Conservation (phyloP, 1,140 invertebrate genomes). For the Goniozus legneri region DNA sequence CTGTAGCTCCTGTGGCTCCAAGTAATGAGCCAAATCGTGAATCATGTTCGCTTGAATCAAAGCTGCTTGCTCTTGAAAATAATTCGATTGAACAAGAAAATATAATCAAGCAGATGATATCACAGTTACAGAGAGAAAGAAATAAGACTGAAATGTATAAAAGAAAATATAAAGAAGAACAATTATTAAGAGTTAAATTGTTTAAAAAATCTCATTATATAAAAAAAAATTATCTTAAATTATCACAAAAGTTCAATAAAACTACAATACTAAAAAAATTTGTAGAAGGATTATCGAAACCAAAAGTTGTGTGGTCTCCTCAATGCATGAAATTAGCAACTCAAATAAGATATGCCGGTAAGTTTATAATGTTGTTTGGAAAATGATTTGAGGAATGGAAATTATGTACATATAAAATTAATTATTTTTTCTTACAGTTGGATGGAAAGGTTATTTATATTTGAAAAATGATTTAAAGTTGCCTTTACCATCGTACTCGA, state of each 20-base stretch:
- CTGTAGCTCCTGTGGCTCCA: too few relatives aligned
- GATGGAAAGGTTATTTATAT: conserved; percentile 4
- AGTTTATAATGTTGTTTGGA: not conserved
- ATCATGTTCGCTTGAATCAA: too few relatives aligned
- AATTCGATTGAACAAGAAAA: too few relatives aligned
- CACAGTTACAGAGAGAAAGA: too few relatives aligned
- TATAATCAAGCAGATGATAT: too few relatives aligned
- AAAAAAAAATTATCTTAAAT: not conserved
- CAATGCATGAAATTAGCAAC: not conserved
- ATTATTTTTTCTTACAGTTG: not conserved
- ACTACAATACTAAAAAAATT: not conserved
- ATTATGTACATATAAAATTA: not conserved
- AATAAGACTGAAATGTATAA: too few relatives aligned
- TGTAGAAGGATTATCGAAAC: not conserved
- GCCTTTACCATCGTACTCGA: conserved; percentile 2
- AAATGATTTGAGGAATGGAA: too few relatives aligned
- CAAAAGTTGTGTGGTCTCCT: not conserved
- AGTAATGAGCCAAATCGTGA: too few relatives aligned
- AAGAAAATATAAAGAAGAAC: conserved; percentile 8
- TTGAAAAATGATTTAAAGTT: not conserved
- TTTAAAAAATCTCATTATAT: not conserved
- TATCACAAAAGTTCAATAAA: not conserved
- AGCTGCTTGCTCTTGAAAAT: too few relatives aligned
- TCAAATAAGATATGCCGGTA: not conserved
- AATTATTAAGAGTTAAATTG: not conserved